Percentiles rank a stretch among this genome's conserved stretches.
Evolutionary conservation across 92 coral and sea anemone species (phyloP).

Genomic region (Heteractis magnifica): DNA sequence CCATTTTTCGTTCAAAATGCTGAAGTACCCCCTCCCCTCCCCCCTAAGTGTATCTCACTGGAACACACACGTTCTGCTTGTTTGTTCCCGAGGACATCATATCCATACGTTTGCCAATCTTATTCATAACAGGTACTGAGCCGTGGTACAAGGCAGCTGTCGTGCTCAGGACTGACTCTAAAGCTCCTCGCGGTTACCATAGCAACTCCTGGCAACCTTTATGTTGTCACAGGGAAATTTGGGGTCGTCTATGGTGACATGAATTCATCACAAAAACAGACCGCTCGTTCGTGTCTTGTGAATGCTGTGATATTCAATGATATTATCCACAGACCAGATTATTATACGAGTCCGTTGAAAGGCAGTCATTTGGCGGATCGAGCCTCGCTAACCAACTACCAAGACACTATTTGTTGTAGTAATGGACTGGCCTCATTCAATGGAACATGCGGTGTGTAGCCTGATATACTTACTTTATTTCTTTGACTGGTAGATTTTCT

Average conservation of each 20-base stretch:
- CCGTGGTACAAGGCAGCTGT: not conserved
- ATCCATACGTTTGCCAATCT: not conserved
- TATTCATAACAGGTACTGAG: not conserved
- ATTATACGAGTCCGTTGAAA: slow-evolving; percentile 8
- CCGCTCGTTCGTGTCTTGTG: slow-evolving; percentile 8
- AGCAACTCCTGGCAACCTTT: not conserved
- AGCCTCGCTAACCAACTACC: slow-evolving; percentile 1
- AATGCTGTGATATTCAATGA: not conserved
- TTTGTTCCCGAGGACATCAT: not conserved
- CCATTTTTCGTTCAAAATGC: too few species aligned
- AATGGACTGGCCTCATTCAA: not conserved
- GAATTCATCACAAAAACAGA: slow-evolving; percentile 2
- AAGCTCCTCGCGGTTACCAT: not conserved
- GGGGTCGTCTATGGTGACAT: slow-evolving; percentile 21
- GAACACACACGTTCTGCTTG: not conserved
- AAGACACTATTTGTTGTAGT: not conserved
- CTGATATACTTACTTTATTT: too few species aligned
- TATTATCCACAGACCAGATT: slow-evolving; percentile 6
- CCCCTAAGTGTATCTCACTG: too few species aligned
- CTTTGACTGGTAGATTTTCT: too few species aligned
- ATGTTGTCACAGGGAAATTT: slow-evolving; percentile 5
- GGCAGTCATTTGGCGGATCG: not conserved
- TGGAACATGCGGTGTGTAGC: slow-evolving; percentile 5
- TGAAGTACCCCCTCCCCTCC: too few species aligned
- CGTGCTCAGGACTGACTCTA: not conserved